phyloP scores from a whole-genome alignment of 2,888 invertebrate genomes.

The Aricia artaxerxes region DNA sequence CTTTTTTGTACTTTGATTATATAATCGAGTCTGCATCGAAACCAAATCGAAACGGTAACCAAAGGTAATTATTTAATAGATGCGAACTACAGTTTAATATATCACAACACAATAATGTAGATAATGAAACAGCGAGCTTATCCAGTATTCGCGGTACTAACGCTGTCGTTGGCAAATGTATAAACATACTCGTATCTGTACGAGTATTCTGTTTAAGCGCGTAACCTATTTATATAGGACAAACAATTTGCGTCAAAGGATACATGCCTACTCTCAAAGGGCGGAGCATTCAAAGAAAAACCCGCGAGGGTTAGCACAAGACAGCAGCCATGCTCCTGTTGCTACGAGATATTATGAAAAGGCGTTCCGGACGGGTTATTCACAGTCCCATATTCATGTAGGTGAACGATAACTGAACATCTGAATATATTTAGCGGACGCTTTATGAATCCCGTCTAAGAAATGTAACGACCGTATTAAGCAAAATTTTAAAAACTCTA shows the following conservation, averaged over 20 bases:
- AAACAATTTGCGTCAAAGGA: slow-evolving; percentile 4
- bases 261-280: slow-evolving; percentile 50
- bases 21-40: background rate
- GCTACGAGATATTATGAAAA: slow-evolving; percentile 61
- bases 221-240: slow-evolving; percentile 18
- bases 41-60: background rate
- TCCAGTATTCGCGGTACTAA: background rate
- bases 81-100: background rate
- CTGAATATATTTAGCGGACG: background rate
- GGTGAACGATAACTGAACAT: background rate
- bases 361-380: slow-evolving; percentile 53
- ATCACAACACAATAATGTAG: background rate
- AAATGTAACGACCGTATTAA: background rate
- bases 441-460: background rate
- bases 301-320: slow-evolving; percentile 68
- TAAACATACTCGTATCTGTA: slow-evolving; percentile 2
- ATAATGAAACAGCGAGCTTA: background rate
- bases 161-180: background rate
- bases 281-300: slow-evolving; percentile 70
- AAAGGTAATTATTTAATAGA: background rate
- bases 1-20: background rate
- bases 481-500: background rate
- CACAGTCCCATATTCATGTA: background rate
- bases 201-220: slow-evolving; percentile 53
- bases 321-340: slow-evolving; percentile 65